These are phyloP conservation scores for Acanthurus leucopareius DNA, from an alignment of 2,797 vertebrate genomes.

Conservation along the genomic window DNA sequence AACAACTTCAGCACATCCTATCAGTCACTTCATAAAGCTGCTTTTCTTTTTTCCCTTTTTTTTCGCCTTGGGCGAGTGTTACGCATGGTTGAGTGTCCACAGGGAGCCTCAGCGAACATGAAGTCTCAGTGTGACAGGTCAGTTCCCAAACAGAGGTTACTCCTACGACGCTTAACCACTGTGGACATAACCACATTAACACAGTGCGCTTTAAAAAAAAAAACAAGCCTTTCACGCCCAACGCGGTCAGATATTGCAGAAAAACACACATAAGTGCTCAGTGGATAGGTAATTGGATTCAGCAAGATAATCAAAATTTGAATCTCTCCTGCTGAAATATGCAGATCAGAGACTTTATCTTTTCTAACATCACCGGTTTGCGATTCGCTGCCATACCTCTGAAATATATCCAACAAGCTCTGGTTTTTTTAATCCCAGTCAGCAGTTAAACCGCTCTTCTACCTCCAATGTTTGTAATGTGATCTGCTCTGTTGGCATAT, in stretches of 20 bases:
- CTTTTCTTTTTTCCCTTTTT: conserved; percentile 9
- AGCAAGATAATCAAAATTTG: conserved; percentile 57
- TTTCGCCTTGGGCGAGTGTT: conserved; percentile 61
- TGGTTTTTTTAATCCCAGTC: conserved; percentile 28
- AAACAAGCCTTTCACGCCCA: neutral
- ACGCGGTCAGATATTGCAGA: neutral
- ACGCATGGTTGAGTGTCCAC: conserved; percentile 61
- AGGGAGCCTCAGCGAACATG: conserved; percentile 62
- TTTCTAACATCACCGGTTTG: conserved; percentile 38
- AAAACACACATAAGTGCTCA: conserved; percentile 17
- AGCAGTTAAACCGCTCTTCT: conserved; percentile 61
- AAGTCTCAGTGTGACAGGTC: conserved; percentile 69
- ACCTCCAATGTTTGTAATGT: conserved; percentile 54
- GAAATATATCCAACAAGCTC: conserved; percentile 53
- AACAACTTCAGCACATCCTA: conserved; percentile 48
- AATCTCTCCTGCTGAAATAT: conserved; percentile 58
- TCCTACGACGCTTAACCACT: conserved; percentile 48
- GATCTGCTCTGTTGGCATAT: conserved; percentile 55
- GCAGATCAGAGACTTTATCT: conserved; percentile 58
- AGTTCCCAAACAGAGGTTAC: conserved; percentile 52
- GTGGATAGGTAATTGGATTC: conserved; percentile 53
- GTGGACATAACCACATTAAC: conserved; percentile 24
- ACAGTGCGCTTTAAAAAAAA: neutral
- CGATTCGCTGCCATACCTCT: conserved; percentile 39
- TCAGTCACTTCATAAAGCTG: conserved; percentile 59